Base-by-base conservation (phyloP, 2,113 vertebrate genomes). In the Myotis lucifugus region DNA sequence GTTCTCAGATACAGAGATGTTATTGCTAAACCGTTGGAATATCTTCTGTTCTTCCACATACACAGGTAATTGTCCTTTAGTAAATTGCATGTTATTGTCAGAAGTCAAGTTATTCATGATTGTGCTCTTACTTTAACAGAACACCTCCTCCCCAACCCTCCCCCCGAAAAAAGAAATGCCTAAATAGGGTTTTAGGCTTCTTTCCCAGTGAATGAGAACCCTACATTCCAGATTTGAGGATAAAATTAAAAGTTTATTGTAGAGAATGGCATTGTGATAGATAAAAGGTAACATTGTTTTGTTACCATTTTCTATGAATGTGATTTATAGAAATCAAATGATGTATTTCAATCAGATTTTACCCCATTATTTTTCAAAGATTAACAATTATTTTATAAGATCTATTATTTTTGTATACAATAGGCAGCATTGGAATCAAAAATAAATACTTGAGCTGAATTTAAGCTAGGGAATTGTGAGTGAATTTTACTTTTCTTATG, bases 341-440 rank as follows among this genome's bases (percentile, higher is more conserved):
- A 72, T 13, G 9, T 32, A 90, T 64, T n/a, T 87, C 23, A 46
- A 42, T 2, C 56, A 54, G 50, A 73, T 1, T 46, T 88, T 66
- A 54, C 19, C 4, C 2, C 2, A 37, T 73, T 90, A 23, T 23
- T 72, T 52, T 66, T 50, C 37, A 81, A 54, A 69, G 5, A 69
- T 23, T 29, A 42, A 50, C 48, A 50, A 74, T 42, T 40, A 92
- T 66, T 84, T 92, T 78, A 40, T 85, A 61, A 54, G 78, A 69
- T 9, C 8, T 79, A 59, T 74, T 87, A 83, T 0, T 72, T 69
- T 72, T 84, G 10, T 90, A 50, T 25, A 50, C 9, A 76, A 59
- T 56, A 17, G 25, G 42, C 23, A 67, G 18, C 2, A 73, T 2
- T 6, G 15, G 7, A 50, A 67, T 67, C 46, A 17, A 3, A 67